These are phyloP conservation scores for Cercocebus atys DNA, from an alignment of 2,113 vertebrate genomes.

Conservation along the genomic window DNA sequence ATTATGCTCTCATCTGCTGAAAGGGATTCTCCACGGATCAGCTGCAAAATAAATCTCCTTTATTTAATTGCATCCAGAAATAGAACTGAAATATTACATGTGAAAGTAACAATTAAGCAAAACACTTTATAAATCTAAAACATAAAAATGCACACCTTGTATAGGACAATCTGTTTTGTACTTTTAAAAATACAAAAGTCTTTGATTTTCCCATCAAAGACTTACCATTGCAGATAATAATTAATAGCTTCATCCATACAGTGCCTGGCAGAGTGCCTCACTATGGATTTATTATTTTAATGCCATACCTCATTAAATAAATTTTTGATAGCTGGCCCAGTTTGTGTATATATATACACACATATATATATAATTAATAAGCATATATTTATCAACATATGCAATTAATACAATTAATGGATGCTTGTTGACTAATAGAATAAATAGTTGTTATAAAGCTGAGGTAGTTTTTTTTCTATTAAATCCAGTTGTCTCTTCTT, in stretches of 20 bases:
- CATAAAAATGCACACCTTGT: background rate
- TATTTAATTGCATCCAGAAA: slow-evolving; percentile 26
- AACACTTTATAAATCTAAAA: background rate
- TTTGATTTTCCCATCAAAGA: background rate
- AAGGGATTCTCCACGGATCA: slow-evolving; percentile 1
- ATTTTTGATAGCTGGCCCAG: background rate
- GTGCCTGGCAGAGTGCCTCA: background rate
- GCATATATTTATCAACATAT: background rate
- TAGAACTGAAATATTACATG: background rate
- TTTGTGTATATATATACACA: background rate
- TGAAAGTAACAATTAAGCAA: background rate
- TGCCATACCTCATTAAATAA: background rate
- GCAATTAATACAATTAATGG: background rate
- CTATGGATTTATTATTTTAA: background rate
- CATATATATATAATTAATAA: background rate
- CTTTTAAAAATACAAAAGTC: background rate
- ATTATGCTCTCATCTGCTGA: background rate
- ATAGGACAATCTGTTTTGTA: background rate
- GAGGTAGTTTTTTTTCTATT: background rate
- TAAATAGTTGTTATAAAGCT: background rate
- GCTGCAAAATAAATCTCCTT: background rate
- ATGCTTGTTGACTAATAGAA: background rate
- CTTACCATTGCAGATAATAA: background rate
- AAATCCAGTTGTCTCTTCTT: background rate
- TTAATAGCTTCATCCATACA: background rate